Evolutionary conservation across 2,113 vertebrate genomes (phyloP).

Genomic region (Tautogolabrus adspersus): DNA sequence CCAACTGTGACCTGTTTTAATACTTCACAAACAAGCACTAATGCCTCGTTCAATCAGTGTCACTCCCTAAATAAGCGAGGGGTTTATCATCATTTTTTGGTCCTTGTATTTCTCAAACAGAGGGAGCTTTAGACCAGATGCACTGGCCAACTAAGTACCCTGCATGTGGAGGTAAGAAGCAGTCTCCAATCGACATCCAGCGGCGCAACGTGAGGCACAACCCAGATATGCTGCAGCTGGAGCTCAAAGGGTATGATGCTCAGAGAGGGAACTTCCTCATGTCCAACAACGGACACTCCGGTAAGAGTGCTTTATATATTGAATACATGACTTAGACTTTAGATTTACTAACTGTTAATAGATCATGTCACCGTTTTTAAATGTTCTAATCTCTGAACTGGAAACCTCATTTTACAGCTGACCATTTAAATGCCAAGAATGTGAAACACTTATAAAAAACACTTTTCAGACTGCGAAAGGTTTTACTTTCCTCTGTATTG

Average conservation of each 20-base stretch:
- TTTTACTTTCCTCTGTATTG: not conserved
- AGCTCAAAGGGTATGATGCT: conserved; percentile 82
- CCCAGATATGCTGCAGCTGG: conserved; percentile 75
- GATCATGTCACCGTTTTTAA: not conserved
- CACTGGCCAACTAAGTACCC: conserved; percentile 87
- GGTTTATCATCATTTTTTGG: not conserved
- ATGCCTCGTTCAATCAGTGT: not conserved
- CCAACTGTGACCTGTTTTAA: not conserved
- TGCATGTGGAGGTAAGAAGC: conserved; percentile 82
- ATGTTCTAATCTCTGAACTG: not conserved
- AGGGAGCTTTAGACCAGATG: conserved; percentile 84
- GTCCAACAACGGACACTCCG: conserved; percentile 92
- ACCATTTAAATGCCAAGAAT: not conserved
- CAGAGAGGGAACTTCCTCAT: conserved; percentile 80
- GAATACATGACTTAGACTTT: no score
- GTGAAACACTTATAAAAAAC: not conserved
- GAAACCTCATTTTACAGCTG: not conserved
- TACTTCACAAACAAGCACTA: not conserved
- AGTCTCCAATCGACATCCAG: conserved; percentile 92
- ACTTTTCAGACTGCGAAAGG: not conserved
- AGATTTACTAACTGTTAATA: no score
- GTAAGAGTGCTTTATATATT: conserved; percentile 70
- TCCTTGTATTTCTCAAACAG: conserved; percentile 52
- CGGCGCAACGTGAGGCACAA: conserved; percentile 81
- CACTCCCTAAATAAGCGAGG: not conserved